Base-by-base conservation (phyloP, 2,113 vertebrate species). In the Vulpes lagopus region DNA sequence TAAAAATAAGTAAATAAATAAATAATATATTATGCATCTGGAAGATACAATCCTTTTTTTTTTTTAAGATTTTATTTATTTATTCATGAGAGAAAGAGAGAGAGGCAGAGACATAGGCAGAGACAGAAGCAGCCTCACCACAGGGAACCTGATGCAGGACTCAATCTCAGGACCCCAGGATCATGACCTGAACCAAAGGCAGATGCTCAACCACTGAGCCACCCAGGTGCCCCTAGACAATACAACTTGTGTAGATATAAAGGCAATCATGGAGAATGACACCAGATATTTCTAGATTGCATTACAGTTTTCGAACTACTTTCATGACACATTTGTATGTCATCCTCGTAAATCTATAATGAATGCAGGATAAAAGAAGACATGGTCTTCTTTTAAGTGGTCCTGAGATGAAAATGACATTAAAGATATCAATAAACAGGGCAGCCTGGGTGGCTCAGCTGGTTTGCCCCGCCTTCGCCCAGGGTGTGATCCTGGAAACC, bases 291-390 rank as follows among this genome's bases (percentile, higher is more conserved):
- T 96, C 23, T 71, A 80, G 2, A n/a, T 0, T 53, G 8, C 25
- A 67, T 89, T 51, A 86, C 20, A 69, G 59, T 83, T 80, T 93
- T 95, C 78, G 96, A 53, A 76, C 43, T 65, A 60, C 32, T 59
- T 92, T 89, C 74, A 87, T 73, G 51, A 65, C 11, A 65, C 11
- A 60, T 94, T 89, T 89, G n/a, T 82, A 84, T 84, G 96, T 94
- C 35, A 84, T 55, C 35, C 30, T 92, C 20, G 65, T 23, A 90
- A 87, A 90, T 93, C 79, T 87, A 85, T 71, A 76, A 95, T 35
- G 32, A 57, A 94, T 84, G 5, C 22, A 90, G 62, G 57, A 96
- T 96, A 87, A 98, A 94, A 97, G 62, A 65, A 27, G 38, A 60
- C 15, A 60, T 67, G 35, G 35, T 2, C 35, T 35, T 35, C 35